Percentiles rank a stretch among this genome's conserved stretches.
Evolutionary conservation across 2,113 vertebrate species (phyloP).

Genomic region (Psittacus erithacus): DNA sequence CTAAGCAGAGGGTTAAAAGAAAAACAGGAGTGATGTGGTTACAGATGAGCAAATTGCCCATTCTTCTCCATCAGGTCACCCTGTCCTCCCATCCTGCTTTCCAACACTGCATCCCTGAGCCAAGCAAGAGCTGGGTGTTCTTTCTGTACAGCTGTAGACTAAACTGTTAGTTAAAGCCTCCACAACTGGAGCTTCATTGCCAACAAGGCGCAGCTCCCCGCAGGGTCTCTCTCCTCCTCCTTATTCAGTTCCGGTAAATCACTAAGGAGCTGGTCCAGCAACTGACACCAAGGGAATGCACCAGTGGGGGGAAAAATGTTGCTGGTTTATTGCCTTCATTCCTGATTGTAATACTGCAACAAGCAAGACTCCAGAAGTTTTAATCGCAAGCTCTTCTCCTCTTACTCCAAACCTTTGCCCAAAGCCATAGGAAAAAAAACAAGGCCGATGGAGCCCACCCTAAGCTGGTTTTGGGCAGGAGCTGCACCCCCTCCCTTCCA

Average conservation of each 20-base stretch:
- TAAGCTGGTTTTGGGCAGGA: not conserved
- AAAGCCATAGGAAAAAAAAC: not conserved
- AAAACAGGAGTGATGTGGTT: not conserved
- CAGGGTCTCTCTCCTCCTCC: not conserved
- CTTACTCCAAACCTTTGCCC: not conserved
- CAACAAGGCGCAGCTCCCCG: not conserved
- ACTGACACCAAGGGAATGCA: not conserved
- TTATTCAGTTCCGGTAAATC: not conserved
- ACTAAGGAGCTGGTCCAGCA: not conserved
- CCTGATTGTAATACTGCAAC: not conserved
- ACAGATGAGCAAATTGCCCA: not conserved
- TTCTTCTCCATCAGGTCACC: conserved; percentile 16
- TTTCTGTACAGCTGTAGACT: conserved; percentile 23
- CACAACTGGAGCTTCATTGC: not conserved
- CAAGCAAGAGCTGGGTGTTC: not conserved
- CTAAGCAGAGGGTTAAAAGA: not conserved
- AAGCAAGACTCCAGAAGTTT: not conserved
- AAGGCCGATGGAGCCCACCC: rapidly evolving
- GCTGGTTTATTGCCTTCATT: not conserved
- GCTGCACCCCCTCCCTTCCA: not conserved
- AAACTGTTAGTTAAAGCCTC: conserved; percentile 21
- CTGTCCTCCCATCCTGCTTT: not conserved
- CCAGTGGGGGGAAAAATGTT: rapidly evolving
- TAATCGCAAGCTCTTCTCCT: not conserved
- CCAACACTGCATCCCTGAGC: not conserved